Evolutionary conservation across 2,888 invertebrate species (phyloP), one percentile per base, ranked within the genome.

Genomic region (Volucella bombylans): DNA sequence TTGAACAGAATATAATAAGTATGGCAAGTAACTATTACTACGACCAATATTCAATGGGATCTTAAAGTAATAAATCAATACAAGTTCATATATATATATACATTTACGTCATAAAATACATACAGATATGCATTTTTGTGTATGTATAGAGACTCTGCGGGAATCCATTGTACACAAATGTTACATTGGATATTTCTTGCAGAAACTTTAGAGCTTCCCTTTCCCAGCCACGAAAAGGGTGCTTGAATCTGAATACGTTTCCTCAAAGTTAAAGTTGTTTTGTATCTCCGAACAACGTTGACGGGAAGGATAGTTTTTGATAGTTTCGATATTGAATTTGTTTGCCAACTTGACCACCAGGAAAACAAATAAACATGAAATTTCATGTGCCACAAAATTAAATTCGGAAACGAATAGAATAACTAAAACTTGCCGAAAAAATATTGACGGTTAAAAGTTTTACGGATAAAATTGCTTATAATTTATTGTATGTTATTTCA

Each of bases 101-200:
- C 23, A 8, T 12, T 11, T 38, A 54, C 54, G 38, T 23, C 8
- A 12, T n/a, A 6, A 31, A n/a, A 54, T 54, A 38, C 18, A 11
- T 12, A 31, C 12, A 8, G 12, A 38, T 12, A n/a, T 54, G 31
- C 8, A 8, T 23, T 8, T 12, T 1, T 11, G 8, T 12, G 6
- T 3, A 54, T n/a, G 43, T 10, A 45, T 23, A 61, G 31, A 64
- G 14, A 69, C 57, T 12, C 12, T 8, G 38, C 12, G 39, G 49
- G 39, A 31, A 64, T 64, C 64, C 49, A 69, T 69, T 69, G 50
- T 69, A 59, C 47, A 69, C 69, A 69, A 69, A 59, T 69, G 57
- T 59, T 59, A n/a, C 49, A 69, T 57, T 49, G 57, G 15, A 49
- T 39, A 49, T 8, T 49, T 9, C 59, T 39, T 18, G 15, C 18